A percentile compares a stretch with the other conserved stretches of the same genome.
phyloP scores from a whole-genome alignment of 2,113 vertebrate genomes.

The Melospiza georgiana region DNA sequence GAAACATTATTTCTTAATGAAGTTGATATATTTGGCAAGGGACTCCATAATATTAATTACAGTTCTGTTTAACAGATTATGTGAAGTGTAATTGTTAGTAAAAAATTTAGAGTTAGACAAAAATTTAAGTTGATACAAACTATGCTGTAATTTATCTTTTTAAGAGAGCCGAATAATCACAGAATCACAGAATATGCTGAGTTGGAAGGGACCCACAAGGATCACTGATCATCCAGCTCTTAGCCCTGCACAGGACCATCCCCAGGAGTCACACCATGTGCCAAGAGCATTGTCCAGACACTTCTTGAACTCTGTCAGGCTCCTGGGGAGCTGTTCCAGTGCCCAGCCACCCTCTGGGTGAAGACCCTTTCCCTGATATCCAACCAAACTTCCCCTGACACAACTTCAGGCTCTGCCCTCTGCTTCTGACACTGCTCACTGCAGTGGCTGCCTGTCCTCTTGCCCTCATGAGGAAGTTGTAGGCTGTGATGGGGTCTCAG shows the following conservation, averaged over 20 bases:
- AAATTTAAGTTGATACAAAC: neutral
- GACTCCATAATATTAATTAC: neutral
- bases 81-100: neutral
- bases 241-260: neutral
- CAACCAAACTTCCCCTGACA: neutral
- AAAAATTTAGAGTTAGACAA: neutral
- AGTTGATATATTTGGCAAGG: neutral
- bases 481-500: neutral
- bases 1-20: neutral
- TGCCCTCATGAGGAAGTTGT: neutral
- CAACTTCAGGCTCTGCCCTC: neutral
- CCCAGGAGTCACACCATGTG: neutral
- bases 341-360: neutral
- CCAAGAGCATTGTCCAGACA: neutral
- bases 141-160: neutral
- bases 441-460: neutral
- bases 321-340: neutral
- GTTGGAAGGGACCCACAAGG: neutral
- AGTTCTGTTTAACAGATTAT: neutral
- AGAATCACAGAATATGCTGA: neutral
- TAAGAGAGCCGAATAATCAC: neutral
- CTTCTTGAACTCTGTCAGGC: neutral
- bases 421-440: neutral
- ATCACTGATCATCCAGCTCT: neutral
- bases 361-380: neutral